A percentile compares a stretch with the other conserved stretches of the same genome.
These are phyloP conservation scores for Ophion ellenae DNA, from an alignment of 2,888 invertebrate genomes.

Conservation along the genomic window DNA sequence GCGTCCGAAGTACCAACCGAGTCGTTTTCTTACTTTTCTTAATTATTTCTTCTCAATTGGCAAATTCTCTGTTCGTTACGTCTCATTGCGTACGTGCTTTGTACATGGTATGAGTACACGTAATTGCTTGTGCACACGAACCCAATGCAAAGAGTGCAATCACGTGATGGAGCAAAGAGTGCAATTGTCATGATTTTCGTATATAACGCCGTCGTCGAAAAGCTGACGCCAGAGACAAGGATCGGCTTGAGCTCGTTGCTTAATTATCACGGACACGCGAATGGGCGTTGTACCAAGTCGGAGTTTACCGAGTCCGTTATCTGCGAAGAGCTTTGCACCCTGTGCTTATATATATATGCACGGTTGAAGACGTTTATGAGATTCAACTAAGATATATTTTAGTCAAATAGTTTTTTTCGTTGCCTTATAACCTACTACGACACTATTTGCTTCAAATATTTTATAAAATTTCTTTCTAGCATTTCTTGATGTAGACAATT, in stretches of 20 bases:
- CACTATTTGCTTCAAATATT: too few species aligned
- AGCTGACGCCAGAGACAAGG: constrained; percentile 27
- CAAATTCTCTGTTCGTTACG: not conserved
- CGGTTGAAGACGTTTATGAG: constrained; percentile 46
- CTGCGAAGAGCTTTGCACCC: constrained; percentile 30
- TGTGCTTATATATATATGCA: not conserved
- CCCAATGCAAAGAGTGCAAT: constrained; percentile 1
- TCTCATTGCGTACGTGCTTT: constrained; percentile 31
- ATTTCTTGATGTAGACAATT: too few species aligned
- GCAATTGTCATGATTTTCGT: constrained; percentile 36
- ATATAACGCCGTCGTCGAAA: constrained; percentile 24
- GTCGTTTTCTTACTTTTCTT: too few species aligned
- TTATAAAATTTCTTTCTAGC: too few species aligned
- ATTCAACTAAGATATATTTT: constrained; percentile 52
- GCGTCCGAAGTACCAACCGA: too few species aligned
- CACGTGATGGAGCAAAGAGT: constrained; percentile 17
- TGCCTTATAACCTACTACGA: too few species aligned
- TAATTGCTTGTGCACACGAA: not conserved
- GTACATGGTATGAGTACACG: not conserved
- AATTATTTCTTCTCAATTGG: too few species aligned
- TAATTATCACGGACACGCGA: constrained; percentile 66
- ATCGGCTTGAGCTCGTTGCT: constrained; percentile 22
- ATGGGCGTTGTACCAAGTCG: constrained; percentile 51
- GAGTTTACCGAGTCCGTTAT: constrained; percentile 14
- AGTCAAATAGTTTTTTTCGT: too few species aligned